These are phyloP conservation scores for Catagonus wagneri DNA, from an alignment of 2,113 vertebrate genomes.

Conservation along the genomic window DNA sequence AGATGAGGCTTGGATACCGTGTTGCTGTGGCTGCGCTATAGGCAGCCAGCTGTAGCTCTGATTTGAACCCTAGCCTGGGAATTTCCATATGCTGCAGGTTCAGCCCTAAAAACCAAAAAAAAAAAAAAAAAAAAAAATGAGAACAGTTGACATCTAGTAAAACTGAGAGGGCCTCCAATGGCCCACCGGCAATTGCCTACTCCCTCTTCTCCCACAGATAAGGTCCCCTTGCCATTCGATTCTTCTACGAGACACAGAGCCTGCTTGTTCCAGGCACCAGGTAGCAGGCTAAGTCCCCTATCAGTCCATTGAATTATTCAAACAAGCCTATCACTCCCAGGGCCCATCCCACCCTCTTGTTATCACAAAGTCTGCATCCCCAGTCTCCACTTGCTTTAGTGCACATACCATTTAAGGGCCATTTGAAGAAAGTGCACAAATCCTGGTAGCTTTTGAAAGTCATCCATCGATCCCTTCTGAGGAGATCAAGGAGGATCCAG, in stretches of 20 bases:
- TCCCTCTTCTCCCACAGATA: background rate
- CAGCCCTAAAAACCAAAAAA: too few relatives aligned
- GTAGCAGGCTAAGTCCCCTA: background rate
- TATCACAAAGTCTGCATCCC: background rate
- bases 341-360: background rate
- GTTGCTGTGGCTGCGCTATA: too few relatives aligned
- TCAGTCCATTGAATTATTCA: background rate
- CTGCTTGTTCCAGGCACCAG: background rate
- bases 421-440: background rate
- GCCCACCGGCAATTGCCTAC: background rate
- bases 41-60: too few relatives aligned
- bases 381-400: background rate
- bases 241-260: background rate
- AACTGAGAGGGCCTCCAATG: background rate
- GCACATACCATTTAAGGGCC: background rate
- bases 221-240: background rate
- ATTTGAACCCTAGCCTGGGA: too few relatives aligned
- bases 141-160: background rate
- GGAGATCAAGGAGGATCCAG: background rate
- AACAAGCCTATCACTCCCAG: too few relatives aligned
- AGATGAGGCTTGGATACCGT: too few relatives aligned
- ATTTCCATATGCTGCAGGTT: too few relatives aligned
- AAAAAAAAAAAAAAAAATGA: too few relatives aligned
- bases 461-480: background rate
- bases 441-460: background rate